Base-by-base conservation (phyloP, 2,113 vertebrate species). In the Condylura cristata region DNA sequence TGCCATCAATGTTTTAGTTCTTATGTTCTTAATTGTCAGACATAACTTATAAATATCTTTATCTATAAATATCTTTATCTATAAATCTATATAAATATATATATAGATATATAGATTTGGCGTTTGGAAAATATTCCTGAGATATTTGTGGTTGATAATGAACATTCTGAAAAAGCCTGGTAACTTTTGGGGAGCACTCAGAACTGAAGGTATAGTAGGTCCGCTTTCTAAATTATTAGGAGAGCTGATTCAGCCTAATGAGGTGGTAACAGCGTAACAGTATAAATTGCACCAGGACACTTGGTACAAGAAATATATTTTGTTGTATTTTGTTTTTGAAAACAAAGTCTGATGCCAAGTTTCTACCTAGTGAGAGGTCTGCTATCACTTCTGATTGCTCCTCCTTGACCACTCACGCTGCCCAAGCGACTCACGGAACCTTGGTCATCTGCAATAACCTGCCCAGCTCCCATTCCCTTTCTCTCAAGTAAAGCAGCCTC, bases 171-270 rank as follows among this genome's bases (percentile, higher is more conserved):
- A 32, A 63, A 84, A 86, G 1, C 14, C 16, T 93, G 30, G 9
- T 39, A 83, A 86, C 81, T 84, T 89, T 75, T 14, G 75, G 51
- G 37, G n/a, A 65, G n/a, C 24, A 80, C 28, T 26, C 63, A 51
- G 61, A 90, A 82, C 20, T 71, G 37, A 65, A 24, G 44, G 44
- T n/a, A 90, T 83, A 46, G 41, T 17, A 74, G 5, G 2, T 61
- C 8, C 91, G 86, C 3, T 85, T 70, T 95, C 51, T 4, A 12
- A 82, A 95, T 87, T 61, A 63, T n/a, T 88, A 53, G 39, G 82
- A 86, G 63, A 75, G 44, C 60, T 79, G 74, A 83, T 46, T 74
- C 44, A 79, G 56, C 34, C 46, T 92, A 94, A 93, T 74, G 58
- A 89, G 4, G 34, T 89, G 60, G 58, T 95, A 90, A 79, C 22